Base-by-base conservation (phyloP, 2,888 invertebrate genomes). In the Tribolium freemani region DNA sequence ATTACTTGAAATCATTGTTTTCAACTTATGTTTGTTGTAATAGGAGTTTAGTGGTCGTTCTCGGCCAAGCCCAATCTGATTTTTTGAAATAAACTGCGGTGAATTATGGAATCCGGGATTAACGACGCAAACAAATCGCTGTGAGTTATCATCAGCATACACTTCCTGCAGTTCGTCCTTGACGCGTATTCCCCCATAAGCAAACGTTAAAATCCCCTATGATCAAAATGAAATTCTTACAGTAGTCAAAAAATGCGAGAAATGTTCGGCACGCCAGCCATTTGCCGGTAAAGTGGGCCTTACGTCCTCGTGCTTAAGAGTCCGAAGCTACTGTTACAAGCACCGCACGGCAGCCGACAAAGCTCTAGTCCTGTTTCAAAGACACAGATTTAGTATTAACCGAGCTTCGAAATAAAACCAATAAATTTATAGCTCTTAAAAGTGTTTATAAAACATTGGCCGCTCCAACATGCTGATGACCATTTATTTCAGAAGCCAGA, bases 351-450 rank as follows among this genome's bases (percentile, higher is more conserved):
- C 73, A 80, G 82, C 84, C 85, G 85, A 84, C 85, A 85, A 85
- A 85, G 84, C 80, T 76, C 77, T 80, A 80, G 79, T 81, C 82
- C 81, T 79, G 82, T 82, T 83, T 81, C 80, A 82, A 82, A 83
- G 85, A 85, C 85, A 84, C 84, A 84, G 84, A 85, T 85, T 85
- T 85, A 84, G 83, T 85, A 85, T 85, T 85, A 84, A 84, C 75
- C 80, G 81, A 81, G 81, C 77, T 80, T 81, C 82, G 81, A 83
- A 86, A 85, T 83, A 84, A 85, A 86, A 84, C 82, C 82, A 83
- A 84, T 84, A 83, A 83, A 85, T 85, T 85, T 85, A 85, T 84
- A 78, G 82, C 83, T 80, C 78, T 82, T 82, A 80, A 84, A 84
- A 84, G 85, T 84, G 85, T 85, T 85, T 84, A 85, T 84, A 85